These are phyloP conservation scores for Danaus melanippus DNA, from an alignment of 1,140 invertebrate genomes.

Conservation along the genomic window DNA sequence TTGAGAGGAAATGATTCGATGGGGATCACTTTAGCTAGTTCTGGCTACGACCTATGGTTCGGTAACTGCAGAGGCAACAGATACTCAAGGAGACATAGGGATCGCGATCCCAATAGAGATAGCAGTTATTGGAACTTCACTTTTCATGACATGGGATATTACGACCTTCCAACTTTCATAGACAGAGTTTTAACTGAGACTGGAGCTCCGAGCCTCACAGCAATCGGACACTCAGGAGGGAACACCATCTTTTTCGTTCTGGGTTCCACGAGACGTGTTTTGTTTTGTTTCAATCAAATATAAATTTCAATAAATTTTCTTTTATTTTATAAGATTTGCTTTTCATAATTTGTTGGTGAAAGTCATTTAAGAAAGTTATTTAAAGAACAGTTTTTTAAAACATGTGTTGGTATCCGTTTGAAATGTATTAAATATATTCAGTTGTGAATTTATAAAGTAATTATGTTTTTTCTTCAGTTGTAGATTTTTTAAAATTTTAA, in stretches of 20 bases:
- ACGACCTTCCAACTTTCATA: slow-evolving; percentile 78
- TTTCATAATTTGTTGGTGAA: no score
- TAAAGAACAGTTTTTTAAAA: no score
- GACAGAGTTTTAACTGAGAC: slow-evolving; percentile 73
- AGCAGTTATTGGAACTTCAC: slow-evolving; percentile 74
- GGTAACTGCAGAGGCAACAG: slow-evolving; percentile 79
- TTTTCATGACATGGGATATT: slow-evolving; percentile 75
- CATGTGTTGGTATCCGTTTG: no score
- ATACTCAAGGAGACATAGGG: slow-evolving; percentile 74
- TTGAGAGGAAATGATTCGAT: slow-evolving; percentile 68
- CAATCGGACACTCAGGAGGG: slow-evolving; percentile 70
- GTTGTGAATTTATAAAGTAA: no score
- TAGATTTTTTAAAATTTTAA: no score
- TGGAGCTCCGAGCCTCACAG: slow-evolving; percentile 53
- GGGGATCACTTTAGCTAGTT: slow-evolving; percentile 45
- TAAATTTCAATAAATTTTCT: no score
- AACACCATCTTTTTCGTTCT: slow-evolving; percentile 75
- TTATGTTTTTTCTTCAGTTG: no score
- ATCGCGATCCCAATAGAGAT: slow-evolving; percentile 56
- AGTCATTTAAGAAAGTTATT: no score
- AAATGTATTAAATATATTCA: no score
- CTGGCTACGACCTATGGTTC: slow-evolving; percentile 80
- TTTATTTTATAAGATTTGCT: no score
- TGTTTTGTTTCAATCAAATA: no score
- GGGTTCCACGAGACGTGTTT: background rate